These are phyloP conservation scores for Cataglyphis livida DNA, from an alignment of 2,888 invertebrate species.

Conservation along the genomic window DNA sequence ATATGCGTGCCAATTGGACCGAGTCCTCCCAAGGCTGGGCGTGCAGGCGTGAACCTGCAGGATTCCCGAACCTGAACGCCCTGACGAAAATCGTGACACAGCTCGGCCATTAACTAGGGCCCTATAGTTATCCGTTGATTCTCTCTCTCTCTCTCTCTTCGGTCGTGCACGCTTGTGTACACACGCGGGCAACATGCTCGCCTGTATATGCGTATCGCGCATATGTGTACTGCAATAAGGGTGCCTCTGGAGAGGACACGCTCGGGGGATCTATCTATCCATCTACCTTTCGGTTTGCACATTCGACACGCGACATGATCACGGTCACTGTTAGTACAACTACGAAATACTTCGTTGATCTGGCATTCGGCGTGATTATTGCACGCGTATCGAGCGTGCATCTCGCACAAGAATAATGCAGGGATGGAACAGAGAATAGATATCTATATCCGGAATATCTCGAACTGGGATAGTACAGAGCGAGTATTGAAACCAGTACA, in stretches of 20 bases:
- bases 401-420: neutral
- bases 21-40: conserved; percentile 67
- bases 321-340: conserved; percentile 35
- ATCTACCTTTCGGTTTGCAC: conserved; percentile 29
- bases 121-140: conserved; percentile 45
- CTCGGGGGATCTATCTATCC: neutral
- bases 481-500: conserved; percentile 25
- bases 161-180: neutral
- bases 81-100: conserved; percentile 79
- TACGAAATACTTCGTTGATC: conserved; percentile 26
- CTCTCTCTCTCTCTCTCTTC: neutral
- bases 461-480: neutral
- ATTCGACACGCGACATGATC: conserved; percentile 34
- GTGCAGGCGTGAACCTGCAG: conserved; percentile 74
- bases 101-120: conserved; percentile 76
- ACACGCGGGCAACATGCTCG: conserved; percentile 4
- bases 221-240: conserved; percentile 5
- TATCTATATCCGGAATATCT: neutral
- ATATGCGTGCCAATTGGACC: conserved; percentile 82
- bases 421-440: neutral
- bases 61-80: conserved; percentile 66
- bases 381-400: conserved; percentile 10
- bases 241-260: neutral
- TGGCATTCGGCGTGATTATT: conserved; percentile 2
- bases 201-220: neutral